Evolutionary conservation across 2,888 invertebrate genomes (phyloP).

Genomic region (Caenorhabditis uteleia): DNA sequence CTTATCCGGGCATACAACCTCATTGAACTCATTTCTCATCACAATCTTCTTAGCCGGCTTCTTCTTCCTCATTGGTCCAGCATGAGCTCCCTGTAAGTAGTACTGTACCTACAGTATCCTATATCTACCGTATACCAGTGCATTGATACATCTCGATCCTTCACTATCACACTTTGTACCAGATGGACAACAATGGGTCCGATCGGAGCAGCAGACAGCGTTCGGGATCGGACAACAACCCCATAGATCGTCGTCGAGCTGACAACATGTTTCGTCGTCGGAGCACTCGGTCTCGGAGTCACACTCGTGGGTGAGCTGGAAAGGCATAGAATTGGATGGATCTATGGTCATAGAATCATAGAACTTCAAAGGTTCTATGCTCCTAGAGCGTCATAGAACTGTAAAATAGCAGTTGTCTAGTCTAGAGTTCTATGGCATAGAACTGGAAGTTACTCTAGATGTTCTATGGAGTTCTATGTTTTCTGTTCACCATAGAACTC

Average conservation of each 20-base stretch:
- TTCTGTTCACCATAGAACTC: no score
- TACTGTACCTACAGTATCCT: no score
- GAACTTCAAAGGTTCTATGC: no score
- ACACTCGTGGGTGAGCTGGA: not conserved
- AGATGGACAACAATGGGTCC: slow-evolving; percentile 33
- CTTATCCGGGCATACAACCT: slow-evolving; percentile 39
- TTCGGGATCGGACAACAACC: slow-evolving; percentile 53
- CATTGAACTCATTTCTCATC: slow-evolving; percentile 31
- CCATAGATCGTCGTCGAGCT: slow-evolving; percentile 42
- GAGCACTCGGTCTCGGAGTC: slow-evolving; percentile 23
- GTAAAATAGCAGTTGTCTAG: no score
- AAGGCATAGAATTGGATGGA: no score
- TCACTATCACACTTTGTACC: slow-evolving; percentile 27
- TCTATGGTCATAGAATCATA: no score
- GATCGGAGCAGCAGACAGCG: slow-evolving; percentile 44
- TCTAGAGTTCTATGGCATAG: no score
- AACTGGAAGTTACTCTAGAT: no score
- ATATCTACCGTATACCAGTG: no score
- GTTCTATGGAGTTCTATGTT: no score
- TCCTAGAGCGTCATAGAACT: no score
- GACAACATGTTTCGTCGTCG: slow-evolving; percentile 46
- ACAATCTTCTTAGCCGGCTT: slow-evolving; percentile 20
- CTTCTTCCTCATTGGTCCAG: slow-evolving; percentile 32
- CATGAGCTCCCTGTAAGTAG: no score
- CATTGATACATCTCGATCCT: slow-evolving; percentile 12